A percentile compares a stretch with the other conserved stretches of the same genome.
These are phyloP conservation scores for Chamaedrilus cognettii DNA, from an alignment of 2,888 invertebrate genomes.

Conservation along the genomic window DNA sequence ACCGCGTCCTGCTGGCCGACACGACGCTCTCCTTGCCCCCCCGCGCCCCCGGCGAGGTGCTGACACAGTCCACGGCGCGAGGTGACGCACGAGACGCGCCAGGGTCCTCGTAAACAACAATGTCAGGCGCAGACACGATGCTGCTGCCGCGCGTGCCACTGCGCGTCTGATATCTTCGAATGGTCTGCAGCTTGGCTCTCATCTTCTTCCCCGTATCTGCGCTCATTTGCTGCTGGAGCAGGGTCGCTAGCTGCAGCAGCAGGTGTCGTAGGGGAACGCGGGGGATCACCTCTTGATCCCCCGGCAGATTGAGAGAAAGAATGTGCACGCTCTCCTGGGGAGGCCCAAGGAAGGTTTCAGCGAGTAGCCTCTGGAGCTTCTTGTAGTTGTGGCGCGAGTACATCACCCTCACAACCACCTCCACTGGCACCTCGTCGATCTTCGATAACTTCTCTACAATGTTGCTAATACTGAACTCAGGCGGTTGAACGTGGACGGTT, in stretches of 20 bases:
- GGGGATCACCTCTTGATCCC: neutral
- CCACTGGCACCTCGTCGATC: neutral
- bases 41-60: neutral
- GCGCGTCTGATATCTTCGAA: neutral
- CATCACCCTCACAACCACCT: neutral
- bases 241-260: neutral
- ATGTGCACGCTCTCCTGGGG: neutral
- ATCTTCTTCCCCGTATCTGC: neutral
- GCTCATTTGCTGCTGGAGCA: neutral
- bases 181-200: neutral
- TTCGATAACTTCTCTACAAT: neutral
- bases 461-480: neutral
- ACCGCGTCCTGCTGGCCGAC: neutral
- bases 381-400: slow-evolving; percentile 3
- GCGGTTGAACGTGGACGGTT: neutral
- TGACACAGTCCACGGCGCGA: neutral
- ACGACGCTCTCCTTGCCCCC: neutral
- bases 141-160: neutral
- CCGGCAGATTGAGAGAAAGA: neutral
- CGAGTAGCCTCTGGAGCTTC: neutral
- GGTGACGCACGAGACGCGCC: too few species aligned
- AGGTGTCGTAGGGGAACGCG: neutral
- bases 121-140: neutral
- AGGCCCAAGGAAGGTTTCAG: neutral
- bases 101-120: neutral